Percentiles rank a stretch among this genome's conserved stretches.
Conservation (phyloP, 2,113 vertebrate species). For the Varanus salvator region DNA sequence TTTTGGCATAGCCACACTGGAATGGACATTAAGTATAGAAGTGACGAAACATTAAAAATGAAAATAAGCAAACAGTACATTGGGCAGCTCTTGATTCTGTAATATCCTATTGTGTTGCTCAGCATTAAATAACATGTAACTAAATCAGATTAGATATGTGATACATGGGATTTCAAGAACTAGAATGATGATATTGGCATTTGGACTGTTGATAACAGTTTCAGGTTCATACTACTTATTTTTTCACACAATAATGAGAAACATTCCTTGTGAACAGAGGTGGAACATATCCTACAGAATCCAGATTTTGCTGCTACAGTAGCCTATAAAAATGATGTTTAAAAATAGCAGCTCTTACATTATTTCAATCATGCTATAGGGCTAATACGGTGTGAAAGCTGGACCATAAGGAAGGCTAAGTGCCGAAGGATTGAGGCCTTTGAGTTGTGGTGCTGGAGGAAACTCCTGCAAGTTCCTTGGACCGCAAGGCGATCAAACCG, state of each 20-base stretch:
- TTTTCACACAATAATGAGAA: slow-evolving; percentile 10
- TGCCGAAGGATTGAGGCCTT: too few species aligned
- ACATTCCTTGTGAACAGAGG: not conserved
- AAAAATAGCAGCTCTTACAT: not conserved
- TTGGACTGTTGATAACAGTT: slow-evolving; percentile 3
- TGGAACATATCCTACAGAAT: not conserved
- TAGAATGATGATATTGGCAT: not conserved
- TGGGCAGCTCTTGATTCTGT: not conserved
- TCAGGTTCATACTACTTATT: not conserved
- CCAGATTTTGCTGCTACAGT: slow-evolving; percentile 4
- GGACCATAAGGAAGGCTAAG: too few species aligned
- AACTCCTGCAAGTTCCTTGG: too few species aligned
- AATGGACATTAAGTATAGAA: not conserved
- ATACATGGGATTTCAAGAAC: not conserved
- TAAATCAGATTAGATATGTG: not conserved
- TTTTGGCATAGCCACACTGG: not conserved
- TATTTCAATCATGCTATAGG: not conserved
- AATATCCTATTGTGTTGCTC: not conserved
- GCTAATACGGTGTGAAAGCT: too few species aligned
- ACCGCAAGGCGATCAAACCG: too few species aligned
- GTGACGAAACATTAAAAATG: not conserved
- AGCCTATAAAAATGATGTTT: not conserved
- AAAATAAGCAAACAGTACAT: not conserved
- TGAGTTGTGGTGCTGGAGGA: too few species aligned
- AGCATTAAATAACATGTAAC: not conserved